These are phyloP conservation scores for Peromyscus maniculatus DNA, from an alignment of 2,113 vertebrate genomes.

Conservation along the genomic window DNA sequence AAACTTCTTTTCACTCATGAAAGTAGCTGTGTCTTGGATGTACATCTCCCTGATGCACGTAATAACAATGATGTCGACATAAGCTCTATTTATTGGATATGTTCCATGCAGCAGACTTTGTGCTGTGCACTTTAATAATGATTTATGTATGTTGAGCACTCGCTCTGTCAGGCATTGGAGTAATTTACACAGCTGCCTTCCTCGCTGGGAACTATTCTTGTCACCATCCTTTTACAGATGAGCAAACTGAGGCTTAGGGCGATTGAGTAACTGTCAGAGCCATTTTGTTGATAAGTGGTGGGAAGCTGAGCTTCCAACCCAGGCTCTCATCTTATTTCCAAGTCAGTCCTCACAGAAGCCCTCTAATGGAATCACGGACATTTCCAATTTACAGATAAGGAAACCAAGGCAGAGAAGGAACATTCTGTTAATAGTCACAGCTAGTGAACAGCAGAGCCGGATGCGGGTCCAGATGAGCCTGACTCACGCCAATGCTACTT, in stretches of 20 bases:
- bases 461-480: neutral
- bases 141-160: neutral
- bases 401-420: neutral
- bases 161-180: neutral
- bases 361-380: neutral
- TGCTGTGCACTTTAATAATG: neutral
- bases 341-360: neutral
- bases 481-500: neutral
- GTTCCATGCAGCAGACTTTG: neutral
- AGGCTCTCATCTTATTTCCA: neutral
- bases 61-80: neutral
- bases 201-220: neutral
- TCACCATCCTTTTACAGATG: neutral
- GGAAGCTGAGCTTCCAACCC: neutral
- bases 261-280: neutral
- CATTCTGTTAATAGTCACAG: neutral
- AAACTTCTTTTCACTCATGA: constrained; percentile 16
- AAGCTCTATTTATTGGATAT: neutral
- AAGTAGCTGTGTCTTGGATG: constrained; percentile 6
- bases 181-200: neutral
- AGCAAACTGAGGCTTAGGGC: neutral
- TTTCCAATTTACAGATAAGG: constrained; percentile 2
- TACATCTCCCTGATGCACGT: neutral
- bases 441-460: neutral
- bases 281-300: neutral